phyloP scores from a whole-genome alignment of 1,140 invertebrate genomes.

The Adoxophyes honmai region DNA sequence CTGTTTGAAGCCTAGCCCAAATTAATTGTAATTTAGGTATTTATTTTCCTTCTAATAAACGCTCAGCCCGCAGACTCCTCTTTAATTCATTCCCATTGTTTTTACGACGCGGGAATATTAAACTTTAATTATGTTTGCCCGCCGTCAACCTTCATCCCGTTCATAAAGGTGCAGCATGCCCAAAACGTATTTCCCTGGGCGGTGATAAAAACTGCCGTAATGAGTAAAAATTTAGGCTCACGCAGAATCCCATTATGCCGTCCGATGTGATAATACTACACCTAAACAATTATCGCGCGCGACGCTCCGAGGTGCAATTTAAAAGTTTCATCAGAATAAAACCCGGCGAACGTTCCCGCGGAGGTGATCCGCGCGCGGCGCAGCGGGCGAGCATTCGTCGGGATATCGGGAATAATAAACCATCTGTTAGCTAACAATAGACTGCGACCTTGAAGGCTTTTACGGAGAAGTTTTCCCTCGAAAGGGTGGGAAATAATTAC shows the following conservation, averaged over 20 bases:
- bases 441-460: constrained; percentile 66
- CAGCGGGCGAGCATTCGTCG: constrained; percentile 23
- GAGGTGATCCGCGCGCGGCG: background rate
- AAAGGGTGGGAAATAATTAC: constrained; percentile 74
- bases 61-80: background rate
- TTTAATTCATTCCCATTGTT: constrained; percentile 7
- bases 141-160: constrained; percentile 30
- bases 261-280: background rate
- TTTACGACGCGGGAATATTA: background rate
- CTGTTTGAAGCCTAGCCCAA: too few relatives aligned
- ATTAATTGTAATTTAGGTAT: background rate
- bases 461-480: constrained; percentile 58
- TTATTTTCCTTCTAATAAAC: constrained; percentile 13
- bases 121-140: constrained; percentile 32
- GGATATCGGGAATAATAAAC: constrained; percentile 48
- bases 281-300: constrained; percentile 10
- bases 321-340: constrained; percentile 21
- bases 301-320: constrained; percentile 17
- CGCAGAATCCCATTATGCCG: constrained; percentile 8
- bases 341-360: background rate
- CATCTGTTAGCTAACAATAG: constrained; percentile 65
- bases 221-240: constrained; percentile 25
- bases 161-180: constrained; percentile 28
- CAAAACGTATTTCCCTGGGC: constrained; percentile 35
- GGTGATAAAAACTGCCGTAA: constrained; percentile 36